Evolutionary conservation across 2,797 vertebrate species (phyloP), one percentile per base, ranked within the genome.

Genomic region (Linurgus olivaceus): DNA sequence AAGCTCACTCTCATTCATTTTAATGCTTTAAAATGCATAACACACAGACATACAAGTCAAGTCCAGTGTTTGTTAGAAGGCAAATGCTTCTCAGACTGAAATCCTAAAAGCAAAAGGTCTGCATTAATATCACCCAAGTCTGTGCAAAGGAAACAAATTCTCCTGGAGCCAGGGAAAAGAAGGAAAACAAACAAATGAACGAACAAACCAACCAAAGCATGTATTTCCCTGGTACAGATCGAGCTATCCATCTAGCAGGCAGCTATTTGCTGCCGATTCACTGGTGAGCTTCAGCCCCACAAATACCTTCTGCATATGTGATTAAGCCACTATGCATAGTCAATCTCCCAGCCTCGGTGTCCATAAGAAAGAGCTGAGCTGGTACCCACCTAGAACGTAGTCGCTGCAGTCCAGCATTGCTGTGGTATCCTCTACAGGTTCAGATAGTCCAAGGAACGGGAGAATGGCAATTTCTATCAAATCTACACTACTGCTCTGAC

Each of bases 401-500:
- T 98, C 98, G 70, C 97, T 97, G 98, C 98, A 98, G 98, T 98
- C 98, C 98, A 98, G 96, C 98, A 98, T 98, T 97, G 98, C 96
- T 97, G 98, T 92, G 96, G 95, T 93, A 96, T 98, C 97, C 96
- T 97, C 94, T 88, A 94, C 95, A 94, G 92, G 86, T 93, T 96
- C 95, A 93, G 95, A 96, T 6, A 96, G 93, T 98, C 97, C 98
- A 94, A 95, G 96, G 96, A 96, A 96, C 93, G 91, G 96, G 95
- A 97, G 96, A 96, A 95, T 90, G 79, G 95, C 96, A 97, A 94
- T 96, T 97, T 97, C 97, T 97, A 96, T 96, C 96, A 97, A 96
- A 97, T 91, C 96, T 97, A 97, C 82, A 82, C 97, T 97, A 97
- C 80, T 93, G 94, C 95, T 97, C 95, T 97, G 31, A 97, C 94